A percentile compares a stretch with the other conserved stretches of the same genome.
Conservation (phyloP, 2,888 invertebrate genomes). For the Latheticus oryzae region DNA sequence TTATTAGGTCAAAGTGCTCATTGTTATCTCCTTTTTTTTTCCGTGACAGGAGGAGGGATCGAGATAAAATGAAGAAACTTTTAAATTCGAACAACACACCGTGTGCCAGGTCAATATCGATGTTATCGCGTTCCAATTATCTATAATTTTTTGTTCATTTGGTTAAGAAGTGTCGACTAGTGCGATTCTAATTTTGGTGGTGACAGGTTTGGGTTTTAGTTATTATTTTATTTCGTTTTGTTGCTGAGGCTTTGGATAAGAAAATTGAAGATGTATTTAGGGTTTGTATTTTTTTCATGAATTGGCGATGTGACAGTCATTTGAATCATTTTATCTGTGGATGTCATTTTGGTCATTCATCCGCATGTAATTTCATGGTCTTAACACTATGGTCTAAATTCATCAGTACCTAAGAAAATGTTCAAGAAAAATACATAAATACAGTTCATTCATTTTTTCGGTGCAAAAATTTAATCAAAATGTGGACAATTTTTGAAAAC, state of each 20-base stretch:
- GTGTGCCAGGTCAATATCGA: constrained; percentile 16
- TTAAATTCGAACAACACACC: constrained; percentile 2
- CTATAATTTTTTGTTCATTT: constrained; percentile 14
- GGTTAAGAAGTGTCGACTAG: constrained; percentile 18
- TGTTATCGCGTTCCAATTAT: constrained; percentile 23
- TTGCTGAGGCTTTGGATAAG: constrained; percentile 28
- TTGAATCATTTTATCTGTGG: constrained; percentile 15
- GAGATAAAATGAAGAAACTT: constrained; percentile 27
- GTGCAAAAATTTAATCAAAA: neutral
- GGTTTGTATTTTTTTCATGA: constrained; percentile 33
- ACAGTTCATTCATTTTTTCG: neutral
- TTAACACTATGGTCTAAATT: constrained; percentile 23
- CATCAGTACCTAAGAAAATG: constrained; percentile 21
- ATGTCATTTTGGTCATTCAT: constrained; percentile 21
- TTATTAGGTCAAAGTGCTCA: constrained; percentile 17
- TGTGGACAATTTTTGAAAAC: neutral
- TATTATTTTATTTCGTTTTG: neutral
- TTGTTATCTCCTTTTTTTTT: constrained; percentile 18
- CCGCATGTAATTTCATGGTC: constrained; percentile 17
- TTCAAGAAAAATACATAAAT: constrained; percentile 1
- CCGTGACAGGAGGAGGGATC: constrained; percentile 17
- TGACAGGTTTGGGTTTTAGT: constrained; percentile 18
- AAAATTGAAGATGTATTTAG: constrained; percentile 23
- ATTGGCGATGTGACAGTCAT: no score
- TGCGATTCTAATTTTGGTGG: constrained; percentile 13